Percentiles rank a stretch among this genome's conserved stretches.
phyloP scores from a whole-genome alignment of 1,140 invertebrate genomes.

The Protaetia brevitarsis region DNA sequence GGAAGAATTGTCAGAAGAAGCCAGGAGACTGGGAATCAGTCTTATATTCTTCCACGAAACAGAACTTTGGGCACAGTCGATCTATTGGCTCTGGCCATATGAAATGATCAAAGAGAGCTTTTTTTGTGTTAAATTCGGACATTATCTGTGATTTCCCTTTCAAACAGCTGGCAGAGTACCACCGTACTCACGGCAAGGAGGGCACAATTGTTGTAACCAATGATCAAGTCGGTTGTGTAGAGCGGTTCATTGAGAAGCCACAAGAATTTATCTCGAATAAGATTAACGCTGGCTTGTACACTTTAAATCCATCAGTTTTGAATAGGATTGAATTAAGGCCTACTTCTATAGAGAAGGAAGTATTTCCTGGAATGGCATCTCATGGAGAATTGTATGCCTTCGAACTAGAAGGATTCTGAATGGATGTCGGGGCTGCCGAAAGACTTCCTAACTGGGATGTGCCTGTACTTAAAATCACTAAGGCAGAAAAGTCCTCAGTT shows the following conservation, averaged over 20 bases:
- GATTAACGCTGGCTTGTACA: slow-evolving; percentile 99
- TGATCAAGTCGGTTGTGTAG: slow-evolving; percentile 79
- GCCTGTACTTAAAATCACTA: slow-evolving; percentile 77
- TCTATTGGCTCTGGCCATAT: slow-evolving; percentile 87
- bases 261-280: slow-evolving; percentile 99
- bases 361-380: slow-evolving; percentile 92
- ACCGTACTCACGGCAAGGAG: slow-evolving; percentile 90
- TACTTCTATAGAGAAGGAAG: slow-evolving; percentile 98
- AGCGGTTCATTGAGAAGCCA: slow-evolving; percentile 97
- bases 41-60: slow-evolving; percentile 93
- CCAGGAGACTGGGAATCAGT: slow-evolving; percentile 76
- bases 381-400: slow-evolving; percentile 88
- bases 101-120: slow-evolving; percentile 70
- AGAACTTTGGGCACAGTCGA: slow-evolving; percentile 98
- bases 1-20: slow-evolving; percentile 82
- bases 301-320: slow-evolving; percentile 89
- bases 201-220: slow-evolving; percentile 98
- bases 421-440: slow-evolving; percentile 99
- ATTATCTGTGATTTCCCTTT: slow-evolving; percentile 99
- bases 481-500: slow-evolving; percentile 67
- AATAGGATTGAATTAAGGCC: slow-evolving; percentile 88
- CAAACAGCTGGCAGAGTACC: slow-evolving; percentile 89
- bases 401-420: slow-evolving; percentile 97
- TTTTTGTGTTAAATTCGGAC: slow-evolving; percentile 98
- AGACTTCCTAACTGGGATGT: slow-evolving; percentile 97